Conservation (phyloP, 2,888 invertebrate genomes). For the Drosophila borealis region DNA sequence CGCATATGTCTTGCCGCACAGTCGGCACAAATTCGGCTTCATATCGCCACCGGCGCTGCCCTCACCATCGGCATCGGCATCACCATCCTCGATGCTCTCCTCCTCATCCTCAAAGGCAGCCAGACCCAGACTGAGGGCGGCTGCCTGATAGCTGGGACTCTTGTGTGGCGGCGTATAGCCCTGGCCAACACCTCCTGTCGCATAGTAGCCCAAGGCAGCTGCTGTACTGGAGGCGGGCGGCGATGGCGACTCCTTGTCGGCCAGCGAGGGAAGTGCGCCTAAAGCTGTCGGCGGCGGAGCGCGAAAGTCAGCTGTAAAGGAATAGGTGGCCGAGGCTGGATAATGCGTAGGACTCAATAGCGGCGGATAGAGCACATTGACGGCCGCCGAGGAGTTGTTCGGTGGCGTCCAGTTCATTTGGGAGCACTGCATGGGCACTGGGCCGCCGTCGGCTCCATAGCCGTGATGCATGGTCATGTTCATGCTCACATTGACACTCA, state of each 20-base stretch:
- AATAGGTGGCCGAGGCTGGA: conserved; percentile 90
- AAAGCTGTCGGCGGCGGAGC: conserved; percentile 86
- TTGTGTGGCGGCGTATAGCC: conserved; percentile 83
- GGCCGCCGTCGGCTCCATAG: conserved; percentile 85
- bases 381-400: conserved; percentile 86
- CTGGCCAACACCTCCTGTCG: conserved; percentile 77
- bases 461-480: conserved; percentile 99
- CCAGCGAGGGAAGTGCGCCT: conserved; percentile 85
- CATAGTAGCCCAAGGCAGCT: conserved; percentile 84
- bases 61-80: conserved; percentile 86
- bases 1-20: conserved; percentile 98
- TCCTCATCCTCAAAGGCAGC: conserved; percentile 88
- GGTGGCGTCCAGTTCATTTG: conserved; percentile 92
- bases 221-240: conserved; percentile 61
- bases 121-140: conserved; percentile 65
- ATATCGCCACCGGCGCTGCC: conserved; percentile 86
- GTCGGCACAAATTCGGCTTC: conserved; percentile 95
- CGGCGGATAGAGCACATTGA: conserved; percentile 88
- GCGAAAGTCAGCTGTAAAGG: conserved; percentile 93
- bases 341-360: conserved; percentile 89
- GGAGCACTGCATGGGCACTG: conserved; percentile 87
- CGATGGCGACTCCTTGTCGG: conserved; percentile 80
- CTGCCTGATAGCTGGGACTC: conserved; percentile 81
- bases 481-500: conserved; percentile 98
- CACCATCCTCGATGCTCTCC: conserved; percentile 87